Conservation (phyloP, 2,797 vertebrate genomes). For the Lutjanus campechanus region DNA sequence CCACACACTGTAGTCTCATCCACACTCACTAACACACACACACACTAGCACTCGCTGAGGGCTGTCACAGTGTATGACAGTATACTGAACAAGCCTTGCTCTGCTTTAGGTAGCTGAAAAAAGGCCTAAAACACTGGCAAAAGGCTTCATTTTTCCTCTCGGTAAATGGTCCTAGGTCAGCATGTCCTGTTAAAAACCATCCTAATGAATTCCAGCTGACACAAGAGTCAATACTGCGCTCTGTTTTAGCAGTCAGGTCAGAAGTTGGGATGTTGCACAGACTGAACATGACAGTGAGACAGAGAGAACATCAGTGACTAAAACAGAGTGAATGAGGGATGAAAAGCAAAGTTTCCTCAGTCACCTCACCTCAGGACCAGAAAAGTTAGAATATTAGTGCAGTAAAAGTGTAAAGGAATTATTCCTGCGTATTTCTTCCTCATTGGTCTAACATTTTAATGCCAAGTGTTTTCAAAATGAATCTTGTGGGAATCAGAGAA, state of each 20-base stretch:
- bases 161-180: slow-evolving; percentile 28
- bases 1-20: slow-evolving; percentile 49
- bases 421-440: not conserved
- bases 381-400: not conserved
- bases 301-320: too few species aligned
- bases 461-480: not conserved
- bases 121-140: not conserved
- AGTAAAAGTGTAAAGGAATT: not conserved
- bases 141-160: not conserved
- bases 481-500: not conserved
- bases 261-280: slow-evolving; percentile 4
- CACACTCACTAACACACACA: slow-evolving; percentile 27
- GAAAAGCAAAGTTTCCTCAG: not conserved
- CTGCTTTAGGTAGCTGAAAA: slow-evolving; percentile 10
- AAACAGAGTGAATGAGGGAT: not conserved
- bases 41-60: slow-evolving; percentile 5
- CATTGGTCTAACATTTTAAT: not conserved
- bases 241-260: slow-evolving; percentile 33
- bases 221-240: slow-evolving; percentile 38
- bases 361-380: not conserved
- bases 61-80: slow-evolving; percentile 19
- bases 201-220: slow-evolving; percentile 52
- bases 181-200: slow-evolving; percentile 40
- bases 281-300: not conserved
- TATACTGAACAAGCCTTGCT: not conserved